These are phyloP conservation scores for Cynoglossus semilaevis DNA, from an alignment of 2,113 vertebrate genomes.

Conservation along the genomic window DNA sequence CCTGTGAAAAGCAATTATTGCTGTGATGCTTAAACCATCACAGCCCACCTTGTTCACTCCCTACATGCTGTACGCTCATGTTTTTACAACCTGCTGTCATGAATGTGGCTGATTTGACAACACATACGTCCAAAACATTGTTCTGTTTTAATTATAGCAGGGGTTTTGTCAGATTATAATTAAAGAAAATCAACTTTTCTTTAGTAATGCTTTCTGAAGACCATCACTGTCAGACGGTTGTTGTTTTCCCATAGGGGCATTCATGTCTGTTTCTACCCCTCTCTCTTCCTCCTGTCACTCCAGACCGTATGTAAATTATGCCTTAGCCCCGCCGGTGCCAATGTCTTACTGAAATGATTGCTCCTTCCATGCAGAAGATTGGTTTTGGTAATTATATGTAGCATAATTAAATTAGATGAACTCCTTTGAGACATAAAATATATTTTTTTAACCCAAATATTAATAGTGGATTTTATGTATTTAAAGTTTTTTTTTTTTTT, in stretches of 20 bases:
- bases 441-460: too few species aligned
- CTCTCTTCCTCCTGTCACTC: constrained; percentile 52
- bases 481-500: too few species aligned
- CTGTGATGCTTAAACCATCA: constrained; percentile 43
- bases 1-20: constrained; percentile 54
- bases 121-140: constrained; percentile 27
- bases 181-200: neutral
- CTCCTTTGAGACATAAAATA: constrained; percentile 73
- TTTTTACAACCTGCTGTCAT: constrained; percentile 6
- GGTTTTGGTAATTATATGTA: constrained; percentile 80
- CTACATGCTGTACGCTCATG: constrained; percentile 12
- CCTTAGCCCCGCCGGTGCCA: constrained; percentile 67
- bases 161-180: too few species aligned
- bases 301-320: constrained; percentile 63
- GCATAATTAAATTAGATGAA: constrained; percentile 80
- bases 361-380: constrained; percentile 77
- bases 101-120: constrained; percentile 30
- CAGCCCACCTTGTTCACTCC: constrained; percentile 37
- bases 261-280: constrained; percentile 43
- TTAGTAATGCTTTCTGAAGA: constrained; percentile 10
- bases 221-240: constrained; percentile 15
- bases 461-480: too few species aligned
- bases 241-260: constrained; percentile 32
- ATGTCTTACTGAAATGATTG: constrained; percentile 70
- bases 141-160: neutral